A percentile compares a stretch with the other conserved stretches of the same genome.
These are phyloP conservation scores for Beroe forskalii DNA, from an alignment of 37 sponge, comb jelly and placozoan genomes.

Conservation along the genomic window DNA sequence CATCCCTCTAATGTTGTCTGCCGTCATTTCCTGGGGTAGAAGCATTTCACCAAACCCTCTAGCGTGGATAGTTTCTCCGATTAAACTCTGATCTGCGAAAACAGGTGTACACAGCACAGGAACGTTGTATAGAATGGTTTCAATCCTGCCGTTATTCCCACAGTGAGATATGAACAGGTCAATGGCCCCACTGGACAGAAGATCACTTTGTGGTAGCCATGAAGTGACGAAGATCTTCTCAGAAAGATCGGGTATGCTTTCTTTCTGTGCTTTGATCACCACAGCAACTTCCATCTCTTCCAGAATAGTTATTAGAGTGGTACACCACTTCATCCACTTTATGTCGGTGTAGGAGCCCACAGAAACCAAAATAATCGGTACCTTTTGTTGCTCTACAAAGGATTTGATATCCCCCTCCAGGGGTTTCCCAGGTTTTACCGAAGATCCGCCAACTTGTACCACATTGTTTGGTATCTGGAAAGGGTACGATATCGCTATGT, in stretches of 20 bases:
- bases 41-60: conserved; percentile 53
- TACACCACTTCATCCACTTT: conserved; percentile 8
- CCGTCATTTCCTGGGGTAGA: conserved; percentile 14
- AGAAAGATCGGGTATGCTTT: neutral
- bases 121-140: conserved; percentile 24
- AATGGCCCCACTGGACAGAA: conserved; percentile 25
- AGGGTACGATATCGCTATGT: conserved; percentile 41
- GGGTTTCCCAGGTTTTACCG: neutral
- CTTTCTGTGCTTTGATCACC: neutral
- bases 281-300: neutral
- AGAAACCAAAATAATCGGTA: neutral
- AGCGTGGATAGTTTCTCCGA: neutral
- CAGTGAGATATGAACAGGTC: conserved; percentile 55
- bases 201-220: conserved; percentile 38
- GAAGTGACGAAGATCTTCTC: neutral
- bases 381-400: conserved; percentile 27
- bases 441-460: conserved; percentile 10
- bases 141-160: conserved; percentile 61
- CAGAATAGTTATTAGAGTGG: neutral
- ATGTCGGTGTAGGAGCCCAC: conserved; percentile 34
- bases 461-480: conserved; percentile 55
- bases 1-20: neutral
- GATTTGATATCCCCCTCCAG: neutral
- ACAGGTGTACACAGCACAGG: conserved; percentile 44
- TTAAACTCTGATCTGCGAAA: conserved; percentile 38